Evolutionary conservation across 2,113 vertebrate species (phyloP), one percentile per base, ranked within the genome.

Genomic region (Bambusicola thoracicus): DNA sequence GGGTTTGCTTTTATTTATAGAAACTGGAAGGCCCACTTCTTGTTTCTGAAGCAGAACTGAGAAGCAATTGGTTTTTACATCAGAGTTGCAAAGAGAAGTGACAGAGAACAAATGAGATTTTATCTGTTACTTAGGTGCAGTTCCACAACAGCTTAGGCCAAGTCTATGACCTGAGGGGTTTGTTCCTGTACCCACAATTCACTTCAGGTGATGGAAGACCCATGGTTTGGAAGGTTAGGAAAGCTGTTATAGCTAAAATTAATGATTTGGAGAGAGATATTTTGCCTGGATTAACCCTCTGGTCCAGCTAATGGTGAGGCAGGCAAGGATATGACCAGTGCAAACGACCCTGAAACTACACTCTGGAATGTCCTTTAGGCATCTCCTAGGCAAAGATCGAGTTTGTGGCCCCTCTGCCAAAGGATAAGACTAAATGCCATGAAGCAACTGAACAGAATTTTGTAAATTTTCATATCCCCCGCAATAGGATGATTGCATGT

Each of bases 21-120:
- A 85, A 76, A 62, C 58, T 30, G 74, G 72, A 87, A 89, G 81
- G 8, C 8, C 2, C 27, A 48, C 29, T 92, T 94, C 89, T 75
- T 67, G 12, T 89, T 95, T 92, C 75, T 89, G 66, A 89, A 89
- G 58, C 48, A 89, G 84, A 94, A 93, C 44, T 40, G 73, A 87
- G 53, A 89, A 92, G 51, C 32, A 44, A 83, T 49, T 63, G 55
- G 24, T 55, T 91, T 82, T 72, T 66, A 29, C 63, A 48, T 9
- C 91, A 69, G 53, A 1, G 0, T 40, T 61, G 40, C 43, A 75
- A 81, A 87, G 55, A 49, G 40, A 93, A 91, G 66, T 19, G 36
- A 36, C 22, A 68, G 56, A 80, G 32, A 56, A 49, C 46, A 22
- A 30, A 41, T 56, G 58, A 30, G n/a, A 81, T 48, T 4, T 86